A percentile compares a stretch with the other conserved stretches of the same genome.
These are phyloP conservation scores for Pandemis corylana DNA, from an alignment of 2,888 invertebrate species.

Conservation along the genomic window DNA sequence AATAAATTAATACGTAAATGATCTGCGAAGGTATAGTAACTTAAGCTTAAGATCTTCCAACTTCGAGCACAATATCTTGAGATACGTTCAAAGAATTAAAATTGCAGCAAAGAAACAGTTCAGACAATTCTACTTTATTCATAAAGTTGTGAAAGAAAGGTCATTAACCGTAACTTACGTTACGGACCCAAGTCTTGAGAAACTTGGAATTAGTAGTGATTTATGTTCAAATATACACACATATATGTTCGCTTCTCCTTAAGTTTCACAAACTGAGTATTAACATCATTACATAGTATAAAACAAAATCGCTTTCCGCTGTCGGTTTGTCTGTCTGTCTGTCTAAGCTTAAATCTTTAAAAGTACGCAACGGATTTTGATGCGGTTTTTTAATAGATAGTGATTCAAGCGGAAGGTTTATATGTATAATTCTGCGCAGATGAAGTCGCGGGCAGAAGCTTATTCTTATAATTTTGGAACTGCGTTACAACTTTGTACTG, in stretches of 20 bases:
- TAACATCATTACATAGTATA: no score
- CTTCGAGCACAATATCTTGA: constrained; percentile 27
- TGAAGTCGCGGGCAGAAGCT: no score
- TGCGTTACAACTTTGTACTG: constrained; percentile 24
- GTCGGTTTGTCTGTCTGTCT: no score
- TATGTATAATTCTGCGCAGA: no score
- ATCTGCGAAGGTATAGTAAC: not conserved
- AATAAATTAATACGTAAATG: not conserved
- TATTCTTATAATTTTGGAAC: constrained; percentile 2
- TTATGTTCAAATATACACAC: constrained; percentile 9
- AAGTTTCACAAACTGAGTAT: no score
- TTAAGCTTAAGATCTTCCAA: constrained; percentile 32
- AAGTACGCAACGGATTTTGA: no score
- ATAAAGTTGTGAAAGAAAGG: constrained; percentile 24
- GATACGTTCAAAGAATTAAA: constrained; percentile 27
- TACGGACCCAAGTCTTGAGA: constrained; percentile 58
- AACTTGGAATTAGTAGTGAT: constrained; percentile 49
- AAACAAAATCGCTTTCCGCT: no score
- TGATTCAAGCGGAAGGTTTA: no score
- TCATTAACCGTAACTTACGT: constrained; percentile 54
- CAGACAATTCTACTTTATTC: constrained; percentile 10
- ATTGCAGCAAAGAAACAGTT: constrained; percentile 2
- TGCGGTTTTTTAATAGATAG: no score
- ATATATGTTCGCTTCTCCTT: no score
- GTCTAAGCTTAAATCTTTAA: no score